phyloP scores from a whole-genome alignment of 1,140 invertebrate genomes.

The Cydia pomonella region DNA sequence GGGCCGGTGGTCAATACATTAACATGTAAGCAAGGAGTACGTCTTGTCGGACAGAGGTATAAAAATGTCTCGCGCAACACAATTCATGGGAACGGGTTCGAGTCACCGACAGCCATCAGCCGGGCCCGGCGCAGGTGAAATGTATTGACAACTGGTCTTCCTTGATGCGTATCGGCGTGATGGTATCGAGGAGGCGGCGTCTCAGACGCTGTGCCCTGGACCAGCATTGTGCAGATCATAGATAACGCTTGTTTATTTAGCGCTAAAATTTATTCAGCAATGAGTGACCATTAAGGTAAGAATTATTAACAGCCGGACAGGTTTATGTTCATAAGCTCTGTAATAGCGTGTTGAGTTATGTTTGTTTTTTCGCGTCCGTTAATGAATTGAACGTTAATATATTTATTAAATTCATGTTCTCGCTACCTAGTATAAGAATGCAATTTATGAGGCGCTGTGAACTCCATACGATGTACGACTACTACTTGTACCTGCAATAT shows the following conservation, averaged over 20 bases:
- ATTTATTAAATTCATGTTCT: constrained; percentile 58
- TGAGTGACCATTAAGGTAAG: constrained; percentile 66
- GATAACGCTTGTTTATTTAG: constrained; percentile 78
- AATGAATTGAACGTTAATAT: constrained; percentile 63
- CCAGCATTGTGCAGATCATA: constrained; percentile 70
- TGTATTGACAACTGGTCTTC: constrained; percentile 80
- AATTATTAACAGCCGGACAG: constrained; percentile 65
- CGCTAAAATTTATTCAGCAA: constrained; percentile 73
- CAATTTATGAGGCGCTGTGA: constrained; percentile 20
- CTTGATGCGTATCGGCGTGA: constrained; percentile 78
- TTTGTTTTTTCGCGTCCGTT: constrained; percentile 55
- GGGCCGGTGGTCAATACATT: constrained; percentile 57
- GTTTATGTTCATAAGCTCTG: constrained; percentile 61
- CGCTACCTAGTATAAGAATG: constrained; percentile 25
- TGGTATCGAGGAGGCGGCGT: constrained; percentile 73
- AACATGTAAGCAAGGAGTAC: constrained; percentile 61
- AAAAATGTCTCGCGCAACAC: constrained; percentile 72
- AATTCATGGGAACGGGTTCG: constrained; percentile 75
- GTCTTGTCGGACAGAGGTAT: constrained; percentile 67
- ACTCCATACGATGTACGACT: constrained; percentile 41
- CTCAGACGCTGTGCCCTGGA: constrained; percentile 71
- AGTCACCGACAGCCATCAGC: constrained; percentile 60
- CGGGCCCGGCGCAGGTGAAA: constrained; percentile 70
- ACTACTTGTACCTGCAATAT: constrained; percentile 49
- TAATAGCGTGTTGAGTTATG: constrained; percentile 56